Evolutionary conservation across 2,113 vertebrate species (phyloP), one percentile per base, ranked within the genome.

Genomic region (Recurvirostra avosetta): DNA sequence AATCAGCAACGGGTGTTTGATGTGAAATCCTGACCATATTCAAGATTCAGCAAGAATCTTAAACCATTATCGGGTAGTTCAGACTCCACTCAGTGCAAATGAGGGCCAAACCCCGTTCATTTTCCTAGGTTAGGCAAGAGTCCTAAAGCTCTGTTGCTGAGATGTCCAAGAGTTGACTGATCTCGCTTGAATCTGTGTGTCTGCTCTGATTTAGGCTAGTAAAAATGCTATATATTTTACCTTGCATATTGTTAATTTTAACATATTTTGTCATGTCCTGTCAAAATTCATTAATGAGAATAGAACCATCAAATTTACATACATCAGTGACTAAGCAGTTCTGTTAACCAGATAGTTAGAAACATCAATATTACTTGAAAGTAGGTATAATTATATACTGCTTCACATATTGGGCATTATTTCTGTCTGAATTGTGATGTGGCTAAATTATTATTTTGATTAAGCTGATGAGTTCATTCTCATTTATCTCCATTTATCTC

Each of bases 371-470:
- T 56, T 89, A 63, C 66, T 75, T 65, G 77, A 68, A 90, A 78
- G 55, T 14, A 10, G 19, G 11, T 70, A 70, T 95, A 92, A 95
- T 93, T 91, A 89, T 52, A 56, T 55, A 49, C 29, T 43, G 34
- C 76, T 72, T 84, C 65, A 56, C 66, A 58, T 81, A 61, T 20
- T 50, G 79, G 47, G 27, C 0, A 1, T 93, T 88, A 53, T 56
- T 92, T 78, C 79, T 93, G 59, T 80, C 75, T 86, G 68, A 93
- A 26, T 45, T 78, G 63, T 78, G 78, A 75, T 67, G 65, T 65
- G 73, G 61, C 40, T 86, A 84, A 96, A 92, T 92, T 67, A 45
- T 81, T 94, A 47, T 88, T 94, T 91, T 92, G 73, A 72, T 96
- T 95, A 91, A 86, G 68, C 29, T 68, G 68, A 95, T 82, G 70